These are phyloP conservation scores for Panulirus ornatus DNA, from an alignment of 1,140 invertebrate species.

Conservation along the genomic window DNA sequence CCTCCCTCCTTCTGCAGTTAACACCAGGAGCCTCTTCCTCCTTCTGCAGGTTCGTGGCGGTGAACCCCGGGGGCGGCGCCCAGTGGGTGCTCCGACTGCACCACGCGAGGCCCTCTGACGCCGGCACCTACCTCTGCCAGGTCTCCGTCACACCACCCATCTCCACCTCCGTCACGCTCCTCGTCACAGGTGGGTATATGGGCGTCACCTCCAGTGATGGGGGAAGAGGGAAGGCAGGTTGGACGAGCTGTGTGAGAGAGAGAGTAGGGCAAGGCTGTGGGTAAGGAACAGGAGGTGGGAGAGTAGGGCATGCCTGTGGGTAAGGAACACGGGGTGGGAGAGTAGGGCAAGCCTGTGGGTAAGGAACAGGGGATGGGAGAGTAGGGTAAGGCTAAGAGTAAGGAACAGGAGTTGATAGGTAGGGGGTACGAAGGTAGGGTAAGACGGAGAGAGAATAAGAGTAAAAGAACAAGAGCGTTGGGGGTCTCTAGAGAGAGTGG, in stretches of 20 bases:
- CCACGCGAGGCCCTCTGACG: slow-evolving; percentile 60
- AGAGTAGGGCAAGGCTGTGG: not conserved
- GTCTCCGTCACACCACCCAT: slow-evolving; percentile 72
- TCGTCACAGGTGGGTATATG: slow-evolving; percentile 61
- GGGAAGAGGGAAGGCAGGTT: not conserved
- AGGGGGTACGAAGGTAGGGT: not conserved
- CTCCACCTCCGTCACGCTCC: slow-evolving; percentile 59
- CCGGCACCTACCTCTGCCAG: slow-evolving; percentile 70
- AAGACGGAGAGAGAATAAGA: not conserved
- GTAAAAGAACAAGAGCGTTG: not conserved
- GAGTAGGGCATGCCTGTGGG: not conserved
- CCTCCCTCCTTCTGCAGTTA: not conserved
- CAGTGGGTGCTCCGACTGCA: slow-evolving; percentile 69
- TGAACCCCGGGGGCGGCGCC: slow-evolving; percentile 55
- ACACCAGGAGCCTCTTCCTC: not conserved
- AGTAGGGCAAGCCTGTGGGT: not conserved
- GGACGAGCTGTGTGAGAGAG: not conserved
- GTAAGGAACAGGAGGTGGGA: not conserved
- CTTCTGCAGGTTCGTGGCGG: slow-evolving; percentile 63
- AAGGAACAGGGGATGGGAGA: not conserved
- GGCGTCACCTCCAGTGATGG: not conserved
- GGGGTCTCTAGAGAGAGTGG: not conserved
- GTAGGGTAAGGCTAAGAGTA: not conserved
- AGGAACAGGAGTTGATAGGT: not conserved
- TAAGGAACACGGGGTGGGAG: not conserved